phyloP scores from a whole-genome alignment of 2,113 vertebrate genomes.

The Saguinus midas region DNA sequence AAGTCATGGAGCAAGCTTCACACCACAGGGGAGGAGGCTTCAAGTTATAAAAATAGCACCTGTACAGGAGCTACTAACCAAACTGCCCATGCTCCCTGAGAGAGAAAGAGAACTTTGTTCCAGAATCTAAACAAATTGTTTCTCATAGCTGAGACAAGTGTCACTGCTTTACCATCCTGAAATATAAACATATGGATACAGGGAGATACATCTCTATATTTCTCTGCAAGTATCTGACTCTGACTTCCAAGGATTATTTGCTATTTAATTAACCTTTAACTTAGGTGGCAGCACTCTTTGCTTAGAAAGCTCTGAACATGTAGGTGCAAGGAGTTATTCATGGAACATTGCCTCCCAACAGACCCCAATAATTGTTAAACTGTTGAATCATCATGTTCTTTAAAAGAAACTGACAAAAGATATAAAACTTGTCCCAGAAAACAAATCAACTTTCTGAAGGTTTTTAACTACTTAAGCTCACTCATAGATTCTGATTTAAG shows the following conservation, averaged over 20 bases:
- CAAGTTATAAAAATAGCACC: not conserved
- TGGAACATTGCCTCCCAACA: not conserved
- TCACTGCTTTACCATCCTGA: not conserved
- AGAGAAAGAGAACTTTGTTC: not conserved
- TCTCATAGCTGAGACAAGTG: not conserved
- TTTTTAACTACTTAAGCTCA: not conserved
- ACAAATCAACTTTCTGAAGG: not conserved
- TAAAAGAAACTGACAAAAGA: not conserved
- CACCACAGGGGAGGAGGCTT: not conserved
- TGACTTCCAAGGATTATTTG: not conserved
- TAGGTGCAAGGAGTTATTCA: not conserved
- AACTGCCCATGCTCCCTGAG: not conserved
- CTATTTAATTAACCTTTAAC: not conserved
- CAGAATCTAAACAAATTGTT: not conserved
- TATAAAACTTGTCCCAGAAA: not conserved
- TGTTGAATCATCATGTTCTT: not conserved
- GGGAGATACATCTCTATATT: not conserved
- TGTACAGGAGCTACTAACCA: not conserved
- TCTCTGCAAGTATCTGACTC: not conserved
- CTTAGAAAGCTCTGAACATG: not conserved
- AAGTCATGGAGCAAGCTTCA: not conserved
- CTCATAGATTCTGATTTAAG: not conserved
- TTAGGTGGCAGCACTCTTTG: not conserved
- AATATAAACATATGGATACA: not conserved
- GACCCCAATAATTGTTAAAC: not conserved